These are phyloP conservation scores for Corythoichthys haematopterus DNA, from an alignment of 2,113 vertebrate species.

Conservation along the genomic window DNA sequence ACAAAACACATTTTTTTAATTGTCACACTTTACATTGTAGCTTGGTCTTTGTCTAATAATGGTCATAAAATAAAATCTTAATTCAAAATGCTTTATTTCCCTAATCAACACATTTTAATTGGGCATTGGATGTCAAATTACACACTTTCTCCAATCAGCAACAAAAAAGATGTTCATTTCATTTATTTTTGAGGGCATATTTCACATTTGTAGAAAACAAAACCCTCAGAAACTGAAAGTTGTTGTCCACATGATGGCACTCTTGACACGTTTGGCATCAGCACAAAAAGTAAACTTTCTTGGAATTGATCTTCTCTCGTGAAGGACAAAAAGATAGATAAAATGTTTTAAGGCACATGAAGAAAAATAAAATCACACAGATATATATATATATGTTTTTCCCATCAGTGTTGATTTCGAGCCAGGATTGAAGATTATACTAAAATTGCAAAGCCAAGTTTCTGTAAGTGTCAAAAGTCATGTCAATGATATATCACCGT, in stretches of 20 bases:
- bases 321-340: background rate
- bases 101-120: background rate
- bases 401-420: background rate
- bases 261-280: background rate
- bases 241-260: conserved; percentile 43
- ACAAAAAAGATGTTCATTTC: background rate
- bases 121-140: background rate
- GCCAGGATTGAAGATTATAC: background rate
- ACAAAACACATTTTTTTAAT: background rate
- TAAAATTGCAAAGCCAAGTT: background rate
- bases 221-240: background rate
- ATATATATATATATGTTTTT: background rate
- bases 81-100: background rate
- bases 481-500: background rate
- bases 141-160: background rate
- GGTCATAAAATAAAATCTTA: background rate
- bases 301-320: background rate
- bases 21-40: background rate
- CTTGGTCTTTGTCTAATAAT: background rate
- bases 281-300: background rate
- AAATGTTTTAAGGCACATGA: conserved; percentile 37
- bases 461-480: background rate
- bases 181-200: background rate
- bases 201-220: background rate
- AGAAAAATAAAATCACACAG: conserved; percentile 25